phyloP scores from a whole-genome alignment of 2,797 vertebrate genomes.

The Heterohyrax brucei region DNA sequence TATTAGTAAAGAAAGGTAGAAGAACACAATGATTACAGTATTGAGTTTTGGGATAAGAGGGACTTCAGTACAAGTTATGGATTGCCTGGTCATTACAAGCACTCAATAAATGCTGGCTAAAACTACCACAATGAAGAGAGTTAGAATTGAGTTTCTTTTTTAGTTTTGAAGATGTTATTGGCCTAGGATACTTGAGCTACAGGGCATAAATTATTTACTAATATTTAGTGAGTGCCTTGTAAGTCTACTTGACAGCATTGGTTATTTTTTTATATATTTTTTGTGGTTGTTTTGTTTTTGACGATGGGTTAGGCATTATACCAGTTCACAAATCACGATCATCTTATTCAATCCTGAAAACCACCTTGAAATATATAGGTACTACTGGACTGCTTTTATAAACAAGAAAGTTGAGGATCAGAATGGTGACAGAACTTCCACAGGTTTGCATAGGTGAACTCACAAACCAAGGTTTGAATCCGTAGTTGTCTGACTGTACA shows the following conservation, averaged over 20 bases:
- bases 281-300: too few relatives aligned
- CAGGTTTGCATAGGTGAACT: not conserved
- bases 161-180: conserved; percentile 2
- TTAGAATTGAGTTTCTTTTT: not conserved
- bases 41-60: conserved; percentile 37
- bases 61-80: conserved; percentile 41
- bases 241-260: too few relatives aligned
- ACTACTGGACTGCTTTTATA: not conserved
- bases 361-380: not conserved
- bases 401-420: not conserved
- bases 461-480: not conserved
- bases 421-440: not conserved
- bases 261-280: too few relatives aligned
- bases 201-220: not conserved
- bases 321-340: not conserved
- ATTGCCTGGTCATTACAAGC: not conserved
- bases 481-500: not conserved
- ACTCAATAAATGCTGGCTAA: not conserved
- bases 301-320: not conserved
- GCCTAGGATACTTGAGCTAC: not conserved
- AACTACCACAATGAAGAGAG: not conserved
- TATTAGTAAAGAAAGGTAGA: not conserved
- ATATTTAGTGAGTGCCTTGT: not conserved
- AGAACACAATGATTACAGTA: not conserved
- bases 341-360: not conserved